phyloP scores from a whole-genome alignment of 2,797 vertebrate genomes.

The Characodon lateralis region DNA sequence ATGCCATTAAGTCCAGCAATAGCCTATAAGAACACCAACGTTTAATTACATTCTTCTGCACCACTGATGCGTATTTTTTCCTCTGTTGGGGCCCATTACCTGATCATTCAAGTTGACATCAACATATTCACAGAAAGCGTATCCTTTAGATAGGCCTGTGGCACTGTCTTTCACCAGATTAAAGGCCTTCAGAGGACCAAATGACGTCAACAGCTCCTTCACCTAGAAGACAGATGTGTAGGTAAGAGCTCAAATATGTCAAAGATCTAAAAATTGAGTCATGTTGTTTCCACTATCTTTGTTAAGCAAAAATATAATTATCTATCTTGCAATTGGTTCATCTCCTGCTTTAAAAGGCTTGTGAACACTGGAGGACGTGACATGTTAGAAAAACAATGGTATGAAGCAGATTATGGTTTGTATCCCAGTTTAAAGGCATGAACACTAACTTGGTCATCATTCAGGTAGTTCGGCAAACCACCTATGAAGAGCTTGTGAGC shows the following conservation, averaged over 20 bases:
- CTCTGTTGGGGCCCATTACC: constrained; percentile 69
- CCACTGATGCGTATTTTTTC: background rate
- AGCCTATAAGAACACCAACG: constrained; percentile 75
- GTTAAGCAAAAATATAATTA: background rate
- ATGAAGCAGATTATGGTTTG: background rate
- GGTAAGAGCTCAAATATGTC: background rate
- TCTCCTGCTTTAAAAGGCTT: background rate
- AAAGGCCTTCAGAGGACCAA: constrained; percentile 93
- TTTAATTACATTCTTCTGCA: background rate
- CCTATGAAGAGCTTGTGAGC: constrained; percentile 95
- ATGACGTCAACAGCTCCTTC: constrained; percentile 92
- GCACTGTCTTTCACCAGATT: constrained; percentile 96
- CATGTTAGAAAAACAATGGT: background rate
- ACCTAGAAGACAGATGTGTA: constrained; percentile 75
- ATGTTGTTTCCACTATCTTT: background rate
- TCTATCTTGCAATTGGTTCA: background rate
- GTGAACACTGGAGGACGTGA: background rate
- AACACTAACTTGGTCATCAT: constrained; percentile 89
- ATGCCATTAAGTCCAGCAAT: constrained; percentile 93
- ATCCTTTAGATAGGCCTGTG: constrained; percentile 93
- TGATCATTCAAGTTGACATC: constrained; percentile 95
- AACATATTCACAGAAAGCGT: constrained; percentile 96
- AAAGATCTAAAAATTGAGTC: background rate
- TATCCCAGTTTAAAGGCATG: constrained; percentile 1
- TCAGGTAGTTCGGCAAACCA: constrained; percentile 93